Base-by-base conservation (phyloP, 2,797 vertebrate genomes). In the Microchirus variegatus region DNA sequence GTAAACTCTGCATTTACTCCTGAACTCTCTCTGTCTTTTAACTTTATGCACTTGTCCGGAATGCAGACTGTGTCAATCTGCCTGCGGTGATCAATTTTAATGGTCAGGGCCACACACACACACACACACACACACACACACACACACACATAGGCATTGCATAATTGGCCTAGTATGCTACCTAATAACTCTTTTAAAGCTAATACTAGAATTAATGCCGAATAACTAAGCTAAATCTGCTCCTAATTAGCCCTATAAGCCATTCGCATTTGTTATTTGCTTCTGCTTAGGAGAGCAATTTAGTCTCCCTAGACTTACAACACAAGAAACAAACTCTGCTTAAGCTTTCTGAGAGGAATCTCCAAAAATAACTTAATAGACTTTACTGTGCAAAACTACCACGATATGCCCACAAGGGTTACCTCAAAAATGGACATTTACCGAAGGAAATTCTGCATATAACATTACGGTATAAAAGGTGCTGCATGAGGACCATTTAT, bases 131-230 rank as follows among this genome's bases (percentile, higher is more conserved):
- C 53, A 46, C 53, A 46, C 17, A 56, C 47, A 63, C 46, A 43
- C 1, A 13, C 18, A 63, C 53, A 46, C 53, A 46, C 17, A 56
- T 14, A 12, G 54, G 55, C 46, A 57, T 58, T 55, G 59, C 63
- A 63, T 63, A 78, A 85, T 55, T 82, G 77, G 69, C 67, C 69
- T 59, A 45, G 36, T 55, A 60, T 55, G 69, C 59, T 70, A 56
- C 65, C 76, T 78, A 74, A 83, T 84, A 87, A 85, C 63, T 72
- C 63, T 80, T 64, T 70, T 67, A 53, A 78, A 71, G 60, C 52
- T 50, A 80, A 72, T 55, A 41, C 63, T 41, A 57, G 57, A 63
- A 58, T 66, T 70, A 57, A 59, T 38, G 51, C 50, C 59, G 73
- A 59, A 85, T 76, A 76, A 71, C 59, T 54, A 53, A 58, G 64